Evolutionary conservation across 2,797 vertebrate species (phyloP).

Genomic region (Euthynnus affinis): DNA sequence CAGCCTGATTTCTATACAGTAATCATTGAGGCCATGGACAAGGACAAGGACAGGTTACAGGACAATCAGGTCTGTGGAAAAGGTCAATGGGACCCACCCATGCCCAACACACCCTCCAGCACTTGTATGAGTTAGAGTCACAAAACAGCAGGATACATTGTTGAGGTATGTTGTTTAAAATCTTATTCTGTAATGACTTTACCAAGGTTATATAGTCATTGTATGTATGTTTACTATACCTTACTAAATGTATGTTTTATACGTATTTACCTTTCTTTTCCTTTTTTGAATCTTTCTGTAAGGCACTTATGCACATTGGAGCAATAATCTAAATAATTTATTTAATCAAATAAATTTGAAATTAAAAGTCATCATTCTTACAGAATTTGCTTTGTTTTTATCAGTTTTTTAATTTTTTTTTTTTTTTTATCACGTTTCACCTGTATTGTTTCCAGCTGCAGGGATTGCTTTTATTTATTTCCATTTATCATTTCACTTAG

Average conservation of each 20-base stretch:
- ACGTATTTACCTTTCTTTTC: background rate
- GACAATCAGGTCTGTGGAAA: background rate
- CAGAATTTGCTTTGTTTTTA: background rate
- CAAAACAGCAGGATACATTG: background rate
- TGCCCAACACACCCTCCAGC: background rate
- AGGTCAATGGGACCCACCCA: background rate
- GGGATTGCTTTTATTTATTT: background rate
- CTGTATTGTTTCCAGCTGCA: background rate
- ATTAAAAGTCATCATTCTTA: background rate
- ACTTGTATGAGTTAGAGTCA: background rate
- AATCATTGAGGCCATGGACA: background rate
- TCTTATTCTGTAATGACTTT: background rate
- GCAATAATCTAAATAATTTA: too few species aligned
- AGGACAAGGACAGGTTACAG: background rate
- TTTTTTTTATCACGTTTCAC: too few species aligned
- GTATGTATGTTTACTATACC: background rate
- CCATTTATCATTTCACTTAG: background rate
- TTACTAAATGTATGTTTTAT: background rate
- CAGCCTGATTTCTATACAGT: slow-evolving; percentile 9
- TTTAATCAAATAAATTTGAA: too few species aligned
- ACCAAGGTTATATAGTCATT: background rate
- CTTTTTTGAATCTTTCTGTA: background rate
- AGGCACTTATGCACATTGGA: background rate
- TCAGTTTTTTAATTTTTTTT: too few species aligned
- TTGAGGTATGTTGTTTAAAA: background rate